A percentile compares a stretch with the other conserved stretches of the same genome.
These are phyloP conservation scores for Ictalurus furcatus DNA, from an alignment of 2,113 vertebrate genomes.

Conservation along the genomic window DNA sequence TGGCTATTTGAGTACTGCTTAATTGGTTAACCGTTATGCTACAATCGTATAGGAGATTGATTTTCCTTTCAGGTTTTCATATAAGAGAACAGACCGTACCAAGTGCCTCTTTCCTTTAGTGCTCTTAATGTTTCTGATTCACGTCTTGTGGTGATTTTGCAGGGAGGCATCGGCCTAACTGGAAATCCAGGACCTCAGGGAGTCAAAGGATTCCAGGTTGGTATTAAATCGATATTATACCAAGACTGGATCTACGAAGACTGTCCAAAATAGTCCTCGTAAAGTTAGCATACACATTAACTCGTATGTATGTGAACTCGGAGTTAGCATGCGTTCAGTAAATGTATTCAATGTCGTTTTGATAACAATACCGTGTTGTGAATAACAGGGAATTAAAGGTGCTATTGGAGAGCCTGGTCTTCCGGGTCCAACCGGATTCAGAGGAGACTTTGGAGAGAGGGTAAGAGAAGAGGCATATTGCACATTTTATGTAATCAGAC, in stretches of 20 bases:
- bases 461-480: constrained; percentile 71
- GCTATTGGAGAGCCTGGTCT: constrained; percentile 86
- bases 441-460: constrained; percentile 86
- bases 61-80: neutral
- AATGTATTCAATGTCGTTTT: neutral
- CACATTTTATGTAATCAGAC: neutral
- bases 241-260: neutral
- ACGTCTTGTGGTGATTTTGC: constrained; percentile 49
- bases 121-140: neutral
- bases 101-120: neutral
- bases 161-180: constrained; percentile 84
- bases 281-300: neutral
- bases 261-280: neutral
- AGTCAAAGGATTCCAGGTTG: constrained; percentile 88
- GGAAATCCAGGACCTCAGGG: constrained; percentile 82
- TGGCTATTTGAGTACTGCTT: neutral
- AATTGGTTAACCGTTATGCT: neutral
- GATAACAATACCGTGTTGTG: constrained; percentile 23
- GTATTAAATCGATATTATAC: constrained; percentile 48
- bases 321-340: neutral
- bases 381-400: constrained; percentile 82
- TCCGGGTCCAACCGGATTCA: constrained; percentile 90
- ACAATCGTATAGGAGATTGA: neutral
- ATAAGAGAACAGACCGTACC: neutral
- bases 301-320: neutral